phyloP scores from a whole-genome alignment of 2,113 vertebrate species.

The Lampris incognitus region DNA sequence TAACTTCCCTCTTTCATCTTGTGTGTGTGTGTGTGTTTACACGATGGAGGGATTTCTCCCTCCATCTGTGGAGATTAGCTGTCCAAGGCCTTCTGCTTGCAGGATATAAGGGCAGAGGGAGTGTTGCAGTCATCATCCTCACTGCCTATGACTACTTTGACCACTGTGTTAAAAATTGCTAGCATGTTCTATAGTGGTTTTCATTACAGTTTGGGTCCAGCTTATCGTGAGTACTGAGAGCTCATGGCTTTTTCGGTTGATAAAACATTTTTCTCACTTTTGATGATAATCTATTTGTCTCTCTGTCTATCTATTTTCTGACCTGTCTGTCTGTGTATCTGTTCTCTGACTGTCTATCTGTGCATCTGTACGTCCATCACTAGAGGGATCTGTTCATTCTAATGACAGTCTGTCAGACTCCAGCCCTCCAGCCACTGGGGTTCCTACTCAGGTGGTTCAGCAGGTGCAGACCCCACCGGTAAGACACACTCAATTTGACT shows the following conservation, averaged over 20 bases:
- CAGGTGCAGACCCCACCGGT: constrained; percentile 90
- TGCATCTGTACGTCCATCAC: constrained; percentile 14
- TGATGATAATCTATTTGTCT: neutral
- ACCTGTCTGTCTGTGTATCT: neutral
- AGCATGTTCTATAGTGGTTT: constrained; percentile 78
- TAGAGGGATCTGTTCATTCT: constrained; percentile 88
- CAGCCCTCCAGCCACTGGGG: constrained; percentile 84
- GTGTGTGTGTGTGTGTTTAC: constrained; percentile 78
- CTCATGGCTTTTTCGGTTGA: constrained; percentile 1
- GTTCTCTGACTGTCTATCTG: constrained; percentile 6
- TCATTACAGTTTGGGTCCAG: constrained; percentile 73
- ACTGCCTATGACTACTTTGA: constrained; percentile 19
- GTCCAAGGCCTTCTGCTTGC: constrained; percentile 76
- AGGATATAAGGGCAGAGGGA: constrained; percentile 73
- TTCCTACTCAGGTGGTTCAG: constrained; percentile 90
- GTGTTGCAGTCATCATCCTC: constrained; percentile 33
- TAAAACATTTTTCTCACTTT: neutral
- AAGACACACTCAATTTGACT: constrained; percentile 40
- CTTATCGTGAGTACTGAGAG: constrained; percentile 74
- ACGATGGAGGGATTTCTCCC: constrained; percentile 76
- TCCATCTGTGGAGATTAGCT: constrained; percentile 83
- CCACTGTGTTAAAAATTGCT: neutral
- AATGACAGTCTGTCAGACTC: constrained; percentile 89
- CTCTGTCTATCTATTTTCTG: neutral
- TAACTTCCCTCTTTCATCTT: constrained; percentile 65